Conservation (phyloP, 2,888 invertebrate species). For the Tenthredo mesomela region DNA sequence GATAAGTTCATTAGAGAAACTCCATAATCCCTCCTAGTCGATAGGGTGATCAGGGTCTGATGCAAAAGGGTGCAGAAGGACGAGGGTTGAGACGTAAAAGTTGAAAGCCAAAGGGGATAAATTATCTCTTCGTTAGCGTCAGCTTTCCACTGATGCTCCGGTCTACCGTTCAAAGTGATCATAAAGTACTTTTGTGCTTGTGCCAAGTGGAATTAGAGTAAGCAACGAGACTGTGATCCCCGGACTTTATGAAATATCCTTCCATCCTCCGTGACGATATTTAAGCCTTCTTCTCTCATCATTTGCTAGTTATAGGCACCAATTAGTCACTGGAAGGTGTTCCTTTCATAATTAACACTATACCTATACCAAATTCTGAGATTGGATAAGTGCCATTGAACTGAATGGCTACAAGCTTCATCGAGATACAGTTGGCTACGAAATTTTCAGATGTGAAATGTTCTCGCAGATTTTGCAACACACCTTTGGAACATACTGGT, state of each 20-base stretch:
- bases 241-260: not conserved
- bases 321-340: not conserved
- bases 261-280: not conserved
- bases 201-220: not conserved
- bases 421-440: not conserved
- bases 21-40: conserved; percentile 10
- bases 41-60: not conserved
- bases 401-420: not conserved
- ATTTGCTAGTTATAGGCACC: not conserved
- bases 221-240: not conserved
- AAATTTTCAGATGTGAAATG: not conserved
- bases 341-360: not conserved
- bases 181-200: not conserved
- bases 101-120: conserved; percentile 20
- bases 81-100: not conserved
- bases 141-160: not conserved
- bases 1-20: conserved; percentile 10
- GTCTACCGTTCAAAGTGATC: not conserved
- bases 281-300: not conserved
- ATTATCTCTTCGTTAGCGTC: conserved; percentile 41
- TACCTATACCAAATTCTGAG: not conserved
- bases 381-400: not conserved
- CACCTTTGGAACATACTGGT: not conserved
- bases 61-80: not conserved
- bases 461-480: not conserved